Evolutionary conservation across 23 tunicate genomes (phyloP), one percentile per base, ranked within the genome.

Genomic region (Oikopleura vanhoeffeni): DNA sequence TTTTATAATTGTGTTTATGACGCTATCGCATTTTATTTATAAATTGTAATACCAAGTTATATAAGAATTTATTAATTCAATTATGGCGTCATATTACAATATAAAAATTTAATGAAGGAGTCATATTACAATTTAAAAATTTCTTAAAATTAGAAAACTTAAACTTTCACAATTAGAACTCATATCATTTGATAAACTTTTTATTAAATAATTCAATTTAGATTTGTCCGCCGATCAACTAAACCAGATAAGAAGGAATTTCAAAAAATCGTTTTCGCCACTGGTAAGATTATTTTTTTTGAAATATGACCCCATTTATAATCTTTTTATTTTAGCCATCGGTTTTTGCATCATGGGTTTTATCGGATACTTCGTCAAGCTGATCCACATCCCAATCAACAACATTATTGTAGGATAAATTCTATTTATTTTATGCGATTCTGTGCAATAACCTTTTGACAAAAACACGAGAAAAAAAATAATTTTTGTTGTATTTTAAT

Each of bases 321-420:
- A 49, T 8, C 18, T 13, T 13, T 49, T 49, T 49, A 49, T 71
- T 71, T 30, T 71, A 71, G 79, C 99, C 0, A 95, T 95, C 85
- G 99, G 99, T 1, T 95, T 95, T 82, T 91, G 89, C 2, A 95
- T 95, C 35, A 95, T 95, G 99, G 99, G 99, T 8, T 95, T 95
- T 42, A 95, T 95, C 75, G 99, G 99, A 85, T 95, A 88, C 64
- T 95, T 95, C 58, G 99, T 95, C 42, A 95, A 95, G 76, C 85
- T 95, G 24, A 95, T 95, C 67, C 99, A 95, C 86, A 95, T 95
- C 85, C 99, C 99, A 40, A 95, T 95, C 90, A 95, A 95, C 91
- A 95, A 95, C 87, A 95, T 95, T 40, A 95, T 95, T 82, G 99
- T 95, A 36, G 99, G 99, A 83, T 71, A 32, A 71, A 33, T 24